Percentiles rank a stretch among this genome's conserved stretches.
Conservation (phyloP, 2,888 invertebrate genomes). For the Seira sanloemensis region DNA sequence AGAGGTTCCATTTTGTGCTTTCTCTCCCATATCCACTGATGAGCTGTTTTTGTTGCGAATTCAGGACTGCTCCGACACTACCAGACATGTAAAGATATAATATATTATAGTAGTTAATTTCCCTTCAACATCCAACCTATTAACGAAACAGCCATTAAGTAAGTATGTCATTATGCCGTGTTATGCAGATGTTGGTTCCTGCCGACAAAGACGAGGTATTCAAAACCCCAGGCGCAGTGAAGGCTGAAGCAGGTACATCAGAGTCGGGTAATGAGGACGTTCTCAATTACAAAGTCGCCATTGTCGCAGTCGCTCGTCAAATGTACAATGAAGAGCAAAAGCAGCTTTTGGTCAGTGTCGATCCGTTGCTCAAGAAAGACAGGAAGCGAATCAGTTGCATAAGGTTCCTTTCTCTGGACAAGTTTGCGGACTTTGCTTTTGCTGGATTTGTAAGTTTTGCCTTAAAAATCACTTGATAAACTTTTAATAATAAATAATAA, state of each 20-base stretch:
- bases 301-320: slow-evolving; percentile 52
- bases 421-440: slow-evolving; percentile 58
- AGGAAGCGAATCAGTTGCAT: slow-evolving; percentile 30
- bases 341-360: slow-evolving; percentile 47
- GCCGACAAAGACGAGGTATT: slow-evolving; percentile 53
- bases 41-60: slow-evolving; percentile 64
- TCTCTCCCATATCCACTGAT: slow-evolving; percentile 61
- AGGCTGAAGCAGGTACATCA: slow-evolving; percentile 21
- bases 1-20: slow-evolving; percentile 69
- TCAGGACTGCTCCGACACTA: slow-evolving; percentile 52
- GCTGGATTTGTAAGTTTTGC: slow-evolving; percentile 60
- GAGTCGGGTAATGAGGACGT: slow-evolving; percentile 30
- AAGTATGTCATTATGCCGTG: background rate
- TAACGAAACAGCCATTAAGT: background rate
- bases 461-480: too few species aligned
- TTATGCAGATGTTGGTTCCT: slow-evolving; percentile 46
- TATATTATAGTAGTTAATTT: background rate
- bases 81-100: slow-evolving; percentile 63
- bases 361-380: slow-evolving; percentile 43
- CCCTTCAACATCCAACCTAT: too few species aligned
- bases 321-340: slow-evolving; percentile 52
- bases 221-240: slow-evolving; percentile 44
- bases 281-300: slow-evolving; percentile 49
- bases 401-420: slow-evolving; percentile 47
- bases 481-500: too few species aligned